phyloP scores from a whole-genome alignment of 2,113 vertebrate species.

The Heliornis fulica region DNA sequence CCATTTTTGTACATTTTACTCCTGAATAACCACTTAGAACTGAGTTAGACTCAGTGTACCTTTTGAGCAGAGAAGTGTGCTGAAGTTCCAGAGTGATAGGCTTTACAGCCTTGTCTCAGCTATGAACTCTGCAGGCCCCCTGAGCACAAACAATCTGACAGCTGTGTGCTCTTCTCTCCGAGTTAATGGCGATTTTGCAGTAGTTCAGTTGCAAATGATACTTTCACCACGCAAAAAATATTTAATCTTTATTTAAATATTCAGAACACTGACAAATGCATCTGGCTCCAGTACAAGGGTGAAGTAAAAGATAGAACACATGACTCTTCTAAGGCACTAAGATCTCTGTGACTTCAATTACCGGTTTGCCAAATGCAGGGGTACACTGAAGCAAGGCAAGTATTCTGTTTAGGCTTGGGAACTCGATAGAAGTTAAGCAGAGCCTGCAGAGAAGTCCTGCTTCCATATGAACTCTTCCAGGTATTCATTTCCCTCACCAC shows the following conservation, averaged over 20 bases:
- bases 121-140: not conserved
- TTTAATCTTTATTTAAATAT: conserved; percentile 18
- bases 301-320: not conserved
- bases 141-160: not conserved
- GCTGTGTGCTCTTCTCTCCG: not conserved
- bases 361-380: not conserved
- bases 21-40: not conserved
- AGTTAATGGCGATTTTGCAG: not conserved
- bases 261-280: not conserved
- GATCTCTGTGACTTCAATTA: not conserved
- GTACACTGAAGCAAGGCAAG: not conserved
- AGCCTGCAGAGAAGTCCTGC: conserved; percentile 80
- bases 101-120: not conserved
- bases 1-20: not conserved
- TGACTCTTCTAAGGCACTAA: too few species aligned
- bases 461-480: conserved; percentile 91
- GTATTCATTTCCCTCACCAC: conserved; percentile 76
- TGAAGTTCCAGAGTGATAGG: not conserved
- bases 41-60: not conserved
- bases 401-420: not conserved
- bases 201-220: not conserved
- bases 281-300: not conserved
- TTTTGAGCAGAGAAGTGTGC: not conserved
- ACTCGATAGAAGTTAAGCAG: not conserved
- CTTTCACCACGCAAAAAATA: not conserved